A percentile compares a stretch with the other conserved stretches of the same genome.
These are phyloP conservation scores for Phylloscopus whistleri DNA, from an alignment of 2,113 vertebrate species.

Conservation along the genomic window DNA sequence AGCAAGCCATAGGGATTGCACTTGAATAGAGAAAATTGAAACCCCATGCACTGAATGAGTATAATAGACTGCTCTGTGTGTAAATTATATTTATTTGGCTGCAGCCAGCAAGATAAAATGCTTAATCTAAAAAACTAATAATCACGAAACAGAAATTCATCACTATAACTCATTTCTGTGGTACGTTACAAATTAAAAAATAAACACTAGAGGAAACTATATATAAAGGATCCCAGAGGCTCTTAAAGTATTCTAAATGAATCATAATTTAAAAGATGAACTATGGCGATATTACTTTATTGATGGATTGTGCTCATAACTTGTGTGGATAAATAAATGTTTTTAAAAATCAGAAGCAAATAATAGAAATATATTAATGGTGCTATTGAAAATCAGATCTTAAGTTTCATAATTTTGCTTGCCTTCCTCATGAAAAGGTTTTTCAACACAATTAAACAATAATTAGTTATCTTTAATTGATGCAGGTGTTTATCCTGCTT, in stretches of 20 bases:
- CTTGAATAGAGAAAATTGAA: not conserved
- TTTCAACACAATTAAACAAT: not conserved
- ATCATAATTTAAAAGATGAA: conserved; percentile 52
- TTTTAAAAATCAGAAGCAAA: not conserved
- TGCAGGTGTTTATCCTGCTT: not conserved
- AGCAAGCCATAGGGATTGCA: not conserved
- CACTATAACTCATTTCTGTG: conserved; percentile 18
- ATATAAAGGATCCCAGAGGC: not conserved
- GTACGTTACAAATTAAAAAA: conserved; percentile 38
- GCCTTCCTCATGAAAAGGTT: not conserved
- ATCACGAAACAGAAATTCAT: conserved; percentile 23
- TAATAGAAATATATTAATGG: not conserved
- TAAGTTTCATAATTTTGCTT: conserved; percentile 12
- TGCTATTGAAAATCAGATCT: not conserved
- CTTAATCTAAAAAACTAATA: conserved; percentile 51
- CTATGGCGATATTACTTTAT: not conserved
- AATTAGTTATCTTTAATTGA: not conserved
- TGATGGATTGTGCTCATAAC: conserved; percentile 9
- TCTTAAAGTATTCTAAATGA: conserved; percentile 12
- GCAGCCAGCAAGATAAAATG: conserved; percentile 1
- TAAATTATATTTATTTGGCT: conserved; percentile 21
- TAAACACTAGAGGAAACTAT: conserved; percentile 40
- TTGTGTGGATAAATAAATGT: not conserved
- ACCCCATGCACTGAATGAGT: not conserved
- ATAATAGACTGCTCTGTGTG: not conserved